Percentiles rank a stretch among this genome's conserved stretches.
Conservation (phyloP, 2,113 vertebrate genomes). For the Cyanoramphus novaezelandiae region DNA sequence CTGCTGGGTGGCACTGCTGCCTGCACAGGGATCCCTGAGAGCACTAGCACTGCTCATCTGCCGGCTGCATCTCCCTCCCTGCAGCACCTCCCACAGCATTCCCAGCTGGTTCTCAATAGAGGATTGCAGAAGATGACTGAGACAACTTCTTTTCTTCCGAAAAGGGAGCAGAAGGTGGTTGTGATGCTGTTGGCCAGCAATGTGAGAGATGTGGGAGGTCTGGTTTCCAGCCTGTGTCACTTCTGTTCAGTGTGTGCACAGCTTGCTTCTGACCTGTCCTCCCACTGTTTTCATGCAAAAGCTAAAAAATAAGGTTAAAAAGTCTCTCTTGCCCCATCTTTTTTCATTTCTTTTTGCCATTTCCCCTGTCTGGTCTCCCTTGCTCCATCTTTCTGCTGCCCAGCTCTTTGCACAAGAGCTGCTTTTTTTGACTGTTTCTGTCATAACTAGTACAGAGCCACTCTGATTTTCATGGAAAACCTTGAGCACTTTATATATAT, state of each 20-base stretch:
- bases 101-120: not conserved
- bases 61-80: not conserved
- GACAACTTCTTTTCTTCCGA: not conserved
- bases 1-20: accelerated
- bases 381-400: not conserved
- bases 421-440: not conserved
- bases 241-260: not conserved
- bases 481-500: not conserved
- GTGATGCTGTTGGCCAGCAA: not conserved
- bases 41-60: not conserved
- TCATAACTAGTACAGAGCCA: not conserved
- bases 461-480: not conserved
- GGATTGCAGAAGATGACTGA: accelerated
- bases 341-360: not conserved
- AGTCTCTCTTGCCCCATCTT: not conserved
- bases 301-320: not conserved
- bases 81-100: not conserved
- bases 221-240: not conserved
- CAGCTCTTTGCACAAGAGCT: not conserved
- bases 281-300: not conserved
- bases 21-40: not conserved
- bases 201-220: not conserved
- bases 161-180: not conserved
- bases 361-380: not conserved
- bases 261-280: not conserved